Conservation (phyloP, 2,113 vertebrate species). For the Cyphomyrus plagiostoma region DNA sequence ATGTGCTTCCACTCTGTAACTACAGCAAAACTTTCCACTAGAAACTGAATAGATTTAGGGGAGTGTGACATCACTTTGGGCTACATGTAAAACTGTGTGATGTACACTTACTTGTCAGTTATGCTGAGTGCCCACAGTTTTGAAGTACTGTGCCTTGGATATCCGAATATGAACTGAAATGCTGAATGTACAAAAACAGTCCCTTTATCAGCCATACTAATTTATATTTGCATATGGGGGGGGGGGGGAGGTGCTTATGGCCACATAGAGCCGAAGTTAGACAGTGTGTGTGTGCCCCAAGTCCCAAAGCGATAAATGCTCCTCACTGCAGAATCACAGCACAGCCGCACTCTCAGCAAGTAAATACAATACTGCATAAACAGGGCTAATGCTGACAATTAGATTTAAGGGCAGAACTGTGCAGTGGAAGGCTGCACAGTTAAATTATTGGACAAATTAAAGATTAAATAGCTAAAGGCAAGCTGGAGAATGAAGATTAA, state of each 20-base stretch:
- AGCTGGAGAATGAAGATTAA: conserved; percentile 11
- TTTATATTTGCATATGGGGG: background rate
- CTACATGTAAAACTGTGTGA: background rate
- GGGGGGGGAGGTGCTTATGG: background rate
- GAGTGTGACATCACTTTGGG: background rate
- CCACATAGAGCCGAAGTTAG: background rate
- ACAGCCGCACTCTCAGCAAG: background rate
- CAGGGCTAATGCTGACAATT: conserved; percentile 12
- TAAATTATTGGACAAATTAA: conserved; percentile 12
- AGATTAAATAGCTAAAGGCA: conserved; percentile 12
- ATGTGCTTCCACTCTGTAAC: background rate
- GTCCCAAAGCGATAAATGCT: background rate
- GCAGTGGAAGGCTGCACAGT: background rate
- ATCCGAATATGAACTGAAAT: background rate
- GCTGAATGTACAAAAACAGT: background rate
- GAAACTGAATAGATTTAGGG: background rate
- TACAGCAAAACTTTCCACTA: background rate
- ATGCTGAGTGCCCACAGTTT: background rate
- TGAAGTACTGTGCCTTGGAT: background rate
- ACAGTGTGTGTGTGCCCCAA: background rate
- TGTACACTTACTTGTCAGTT: background rate
- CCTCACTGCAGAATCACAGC: background rate
- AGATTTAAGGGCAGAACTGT: background rate
- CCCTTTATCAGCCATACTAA: background rate
- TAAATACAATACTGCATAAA: conserved; percentile 15